These are phyloP conservation scores for Pangasius sanitwongsei DNA, from an alignment of 2,797 vertebrate species.

Conservation along the genomic window DNA sequence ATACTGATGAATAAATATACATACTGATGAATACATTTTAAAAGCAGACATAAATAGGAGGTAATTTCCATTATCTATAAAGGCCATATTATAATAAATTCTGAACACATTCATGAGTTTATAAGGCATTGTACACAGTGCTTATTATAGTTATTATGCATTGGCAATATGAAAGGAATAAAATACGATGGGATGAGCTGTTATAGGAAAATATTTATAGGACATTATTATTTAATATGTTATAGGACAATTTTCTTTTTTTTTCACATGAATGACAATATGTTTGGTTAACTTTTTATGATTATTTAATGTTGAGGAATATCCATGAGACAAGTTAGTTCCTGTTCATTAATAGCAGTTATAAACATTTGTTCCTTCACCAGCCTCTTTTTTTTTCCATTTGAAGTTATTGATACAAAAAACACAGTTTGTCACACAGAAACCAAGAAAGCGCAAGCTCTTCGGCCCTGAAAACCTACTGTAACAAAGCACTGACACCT, in stretches of 20 bases:
- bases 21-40: not conserved
- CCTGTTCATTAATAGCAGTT: not conserved
- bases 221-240: no score
- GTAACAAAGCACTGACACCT: not conserved
- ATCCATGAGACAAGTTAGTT: not conserved
- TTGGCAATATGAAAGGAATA: not conserved
- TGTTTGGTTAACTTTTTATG: not conserved
- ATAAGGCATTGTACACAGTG: not conserved
- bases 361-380: not conserved
- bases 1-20: not conserved
- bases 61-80: not conserved
- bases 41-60: not conserved
- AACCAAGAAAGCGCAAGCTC: not conserved
- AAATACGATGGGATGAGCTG: not conserved
- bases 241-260: not conserved
- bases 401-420: not conserved
- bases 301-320: not conserved
- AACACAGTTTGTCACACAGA: not conserved
- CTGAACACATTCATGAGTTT: not conserved
- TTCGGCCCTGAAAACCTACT: not conserved
- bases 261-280: not conserved
- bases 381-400: not conserved
- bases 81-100: not conserved
- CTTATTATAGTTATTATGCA: not conserved
- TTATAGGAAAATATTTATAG: not conserved